Base-by-base conservation (phyloP, 2,888 invertebrate species). In the Eledona agricola region DNA sequence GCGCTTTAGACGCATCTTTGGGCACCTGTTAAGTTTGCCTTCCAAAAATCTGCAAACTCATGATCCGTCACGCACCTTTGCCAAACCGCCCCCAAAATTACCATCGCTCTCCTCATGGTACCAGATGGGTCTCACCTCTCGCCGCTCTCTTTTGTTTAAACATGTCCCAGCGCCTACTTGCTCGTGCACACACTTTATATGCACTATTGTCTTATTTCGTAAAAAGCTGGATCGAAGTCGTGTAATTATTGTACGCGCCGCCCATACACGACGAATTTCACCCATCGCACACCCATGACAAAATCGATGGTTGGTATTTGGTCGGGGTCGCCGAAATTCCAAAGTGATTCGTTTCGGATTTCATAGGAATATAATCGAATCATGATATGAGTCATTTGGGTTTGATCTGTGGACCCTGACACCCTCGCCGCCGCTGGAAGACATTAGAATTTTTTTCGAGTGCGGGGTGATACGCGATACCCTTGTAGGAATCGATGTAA, bases 381-480 rank as follows among this genome's bases (percentile, higher is more conserved):
- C 58, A 66, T 62, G 63, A 63, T 60, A 57, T 67, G 63, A 66
- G 57, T 63, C 46, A 59, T 32, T 66, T 56, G 38, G 51, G 58
- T 69, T 64, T 69, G 67, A 69, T 67, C 69, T 58, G 61, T 57
- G 58, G 55, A 64, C 64, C 69, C 60, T 64, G 62, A 63, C 69
- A 58, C 69, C 69, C 19, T 10, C n/a, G 10, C 6, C 2, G 6
- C 22, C 13, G 26, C 23, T 3, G 12, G 10, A 16, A 13, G 13
- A 38, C 37, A 47, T 47, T 49, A 19, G 34, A 26, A 22, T 22
- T 19, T 34, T 19, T 20, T 4, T 9, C 2, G 25, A 13, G 13
- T 12, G 47, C 20, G 20, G n/a, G 32, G 42, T 2, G 50, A 50
- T 26, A 50, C 37, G 40, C 26, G 50, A 50, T 50, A 50, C 32